Percentiles rank a stretch among this genome's conserved stretches.
phyloP scores from a whole-genome alignment of 2,113 vertebrate genomes.

The Tiliqua scincoides region DNA sequence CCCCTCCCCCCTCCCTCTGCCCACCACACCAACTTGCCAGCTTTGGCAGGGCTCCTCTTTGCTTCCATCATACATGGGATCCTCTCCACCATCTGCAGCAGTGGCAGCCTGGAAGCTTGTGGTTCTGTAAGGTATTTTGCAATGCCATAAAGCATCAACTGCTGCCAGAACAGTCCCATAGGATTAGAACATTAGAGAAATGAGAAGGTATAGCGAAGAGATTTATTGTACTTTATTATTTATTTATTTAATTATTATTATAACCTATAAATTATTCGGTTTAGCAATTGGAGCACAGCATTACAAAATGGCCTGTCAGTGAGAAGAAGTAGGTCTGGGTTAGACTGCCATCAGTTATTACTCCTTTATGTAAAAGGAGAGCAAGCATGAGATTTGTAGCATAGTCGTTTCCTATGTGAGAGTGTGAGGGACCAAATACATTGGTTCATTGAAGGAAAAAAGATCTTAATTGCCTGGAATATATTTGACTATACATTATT shows the following conservation, averaged over 20 bases:
- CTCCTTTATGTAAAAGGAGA: background rate
- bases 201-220: background rate
- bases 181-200: background rate
- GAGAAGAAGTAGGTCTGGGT: background rate
- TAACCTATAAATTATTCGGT: background rate
- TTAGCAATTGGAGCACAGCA: background rate
- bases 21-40: too few species aligned
- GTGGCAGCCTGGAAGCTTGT: too few species aligned
- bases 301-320: background rate
- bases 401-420: background rate
- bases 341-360: background rate
- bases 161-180: too few species aligned
- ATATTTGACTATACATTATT: background rate
- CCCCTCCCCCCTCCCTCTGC: too few species aligned
- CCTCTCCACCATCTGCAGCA: too few species aligned
- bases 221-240: too few species aligned
- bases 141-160: too few species aligned
- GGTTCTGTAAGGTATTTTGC: too few species aligned
- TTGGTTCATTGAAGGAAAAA: background rate
- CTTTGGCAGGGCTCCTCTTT: too few species aligned
- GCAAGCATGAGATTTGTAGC: background rate
- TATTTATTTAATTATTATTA: too few species aligned
- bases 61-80: too few species aligned
- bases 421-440: background rate
- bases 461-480: background rate